phyloP scores from a whole-genome alignment of 2,888 invertebrate species.

The Oeneis ivallda region DNA sequence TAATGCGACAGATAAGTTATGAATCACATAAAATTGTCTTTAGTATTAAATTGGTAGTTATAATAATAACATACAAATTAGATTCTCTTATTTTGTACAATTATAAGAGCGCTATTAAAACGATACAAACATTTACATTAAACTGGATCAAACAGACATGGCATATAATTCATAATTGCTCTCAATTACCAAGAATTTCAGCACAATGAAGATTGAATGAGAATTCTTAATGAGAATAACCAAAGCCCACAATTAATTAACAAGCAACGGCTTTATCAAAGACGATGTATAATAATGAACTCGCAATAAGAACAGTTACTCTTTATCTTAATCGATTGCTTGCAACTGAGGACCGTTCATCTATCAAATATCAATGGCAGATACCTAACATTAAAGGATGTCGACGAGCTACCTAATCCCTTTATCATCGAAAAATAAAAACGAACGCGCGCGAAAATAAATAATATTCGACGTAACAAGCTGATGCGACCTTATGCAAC shows the following conservation, averaged over 20 bases:
- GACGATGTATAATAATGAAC: slow-evolving; percentile 14
- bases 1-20: too few relatives aligned
- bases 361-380: slow-evolving; percentile 25
- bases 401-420: too few relatives aligned
- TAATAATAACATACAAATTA: too few relatives aligned
- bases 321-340: slow-evolving; percentile 24
- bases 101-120: slow-evolving; percentile 4
- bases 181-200: slow-evolving; percentile 31
- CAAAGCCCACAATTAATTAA: slow-evolving; percentile 28
- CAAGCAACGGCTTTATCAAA: slow-evolving; percentile 29
- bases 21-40: not conserved
- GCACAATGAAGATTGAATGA: slow-evolving; percentile 29
- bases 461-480: too few relatives aligned
- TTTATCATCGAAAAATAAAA: too few relatives aligned
- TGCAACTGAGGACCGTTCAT: slow-evolving; percentile 24
- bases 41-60: slow-evolving; percentile 3
- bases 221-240: slow-evolving; percentile 25
- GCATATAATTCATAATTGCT: slow-evolving; percentile 31
- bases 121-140: slow-evolving; percentile 19
- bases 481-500: too few relatives aligned
- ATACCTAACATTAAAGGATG: slow-evolving; percentile 20
- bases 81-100: not conserved
- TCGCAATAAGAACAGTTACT: slow-evolving; percentile 27
- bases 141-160: slow-evolving; percentile 17
- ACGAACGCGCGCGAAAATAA: too few relatives aligned